These are phyloP conservation scores for Zaprionus obscuricornis DNA, from an alignment of 2,888 invertebrate genomes.

Conservation along the genomic window DNA sequence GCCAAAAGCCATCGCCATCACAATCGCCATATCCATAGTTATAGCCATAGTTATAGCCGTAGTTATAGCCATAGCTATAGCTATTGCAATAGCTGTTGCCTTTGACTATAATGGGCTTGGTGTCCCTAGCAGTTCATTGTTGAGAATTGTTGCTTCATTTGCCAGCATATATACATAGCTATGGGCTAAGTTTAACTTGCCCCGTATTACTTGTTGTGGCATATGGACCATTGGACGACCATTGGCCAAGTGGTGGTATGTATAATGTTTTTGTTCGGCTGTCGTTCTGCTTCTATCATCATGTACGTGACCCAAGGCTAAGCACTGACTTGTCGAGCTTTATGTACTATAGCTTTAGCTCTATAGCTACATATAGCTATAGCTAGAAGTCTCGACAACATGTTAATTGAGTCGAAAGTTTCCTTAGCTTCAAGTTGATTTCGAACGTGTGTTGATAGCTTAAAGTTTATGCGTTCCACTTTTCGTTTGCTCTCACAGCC, in stretches of 20 bases:
- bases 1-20: constrained; percentile 19
- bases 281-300: too few species aligned
- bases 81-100: too few species aligned
- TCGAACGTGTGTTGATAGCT: constrained; percentile 66
- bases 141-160: constrained; percentile 58
- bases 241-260: constrained; percentile 38
- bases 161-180: constrained; percentile 26
- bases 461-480: constrained; percentile 46
- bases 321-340: background rate
- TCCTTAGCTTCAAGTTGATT: constrained; percentile 53
- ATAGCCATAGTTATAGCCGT: too few species aligned
- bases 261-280: constrained; percentile 42
- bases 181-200: constrained; percentile 14
- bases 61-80: too few species aligned
- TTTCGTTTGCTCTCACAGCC: constrained; percentile 3
- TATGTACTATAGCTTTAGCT: background rate
- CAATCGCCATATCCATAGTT: too few species aligned
- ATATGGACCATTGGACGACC: too few species aligned
- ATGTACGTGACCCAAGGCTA: constrained; percentile 52
- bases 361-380: background rate
- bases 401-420: constrained; percentile 73
- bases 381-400: constrained; percentile 36
- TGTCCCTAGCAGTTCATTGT: constrained; percentile 41
- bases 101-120: too few species aligned
- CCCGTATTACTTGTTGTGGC: too few species aligned